phyloP scores from a whole-genome alignment of 2,888 invertebrate species.

The Escarpia spicata region DNA sequence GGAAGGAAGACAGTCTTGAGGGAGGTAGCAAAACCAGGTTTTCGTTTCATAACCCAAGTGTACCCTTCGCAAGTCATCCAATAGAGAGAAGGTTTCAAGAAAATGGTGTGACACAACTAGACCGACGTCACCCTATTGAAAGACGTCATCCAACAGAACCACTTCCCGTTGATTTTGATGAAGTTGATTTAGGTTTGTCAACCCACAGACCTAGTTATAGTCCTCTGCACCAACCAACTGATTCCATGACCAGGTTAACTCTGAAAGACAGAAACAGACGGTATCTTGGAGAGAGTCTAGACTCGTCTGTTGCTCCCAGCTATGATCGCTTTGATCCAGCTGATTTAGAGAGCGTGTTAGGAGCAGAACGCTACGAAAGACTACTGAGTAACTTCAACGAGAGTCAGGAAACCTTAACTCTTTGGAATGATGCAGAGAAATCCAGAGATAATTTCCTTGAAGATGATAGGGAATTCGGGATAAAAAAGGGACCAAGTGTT shows the following conservation, averaged over 20 bases:
- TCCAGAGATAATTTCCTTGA: not conserved
- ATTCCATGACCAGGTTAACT: not conserved
- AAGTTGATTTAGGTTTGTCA: not conserved
- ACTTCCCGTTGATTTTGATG: not conserved
- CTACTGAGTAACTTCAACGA: conserved; percentile 37
- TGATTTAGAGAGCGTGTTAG: conserved; percentile 29
- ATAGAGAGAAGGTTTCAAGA: not conserved
- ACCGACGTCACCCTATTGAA: not conserved
- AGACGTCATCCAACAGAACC: not conserved
- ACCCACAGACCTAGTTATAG: not conserved
- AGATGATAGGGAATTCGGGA: not conserved
- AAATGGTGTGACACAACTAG: not conserved
- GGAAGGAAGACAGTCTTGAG: not conserved
- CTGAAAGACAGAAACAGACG: not conserved
- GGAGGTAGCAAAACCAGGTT: not conserved
- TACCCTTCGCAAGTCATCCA: not conserved
- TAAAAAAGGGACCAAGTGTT: not conserved
- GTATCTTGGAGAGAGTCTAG: not conserved
- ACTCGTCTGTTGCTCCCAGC: conserved; percentile 21
- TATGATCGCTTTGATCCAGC: not conserved
- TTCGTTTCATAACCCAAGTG: not conserved
- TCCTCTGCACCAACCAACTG: not conserved
- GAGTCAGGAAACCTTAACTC: conserved; percentile 29
- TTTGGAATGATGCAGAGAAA: not conserved
- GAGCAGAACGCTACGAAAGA: conserved; percentile 32